Evolutionary conservation across 2,797 vertebrate genomes (phyloP).

Genomic region (Argyrosomus regius): DNA sequence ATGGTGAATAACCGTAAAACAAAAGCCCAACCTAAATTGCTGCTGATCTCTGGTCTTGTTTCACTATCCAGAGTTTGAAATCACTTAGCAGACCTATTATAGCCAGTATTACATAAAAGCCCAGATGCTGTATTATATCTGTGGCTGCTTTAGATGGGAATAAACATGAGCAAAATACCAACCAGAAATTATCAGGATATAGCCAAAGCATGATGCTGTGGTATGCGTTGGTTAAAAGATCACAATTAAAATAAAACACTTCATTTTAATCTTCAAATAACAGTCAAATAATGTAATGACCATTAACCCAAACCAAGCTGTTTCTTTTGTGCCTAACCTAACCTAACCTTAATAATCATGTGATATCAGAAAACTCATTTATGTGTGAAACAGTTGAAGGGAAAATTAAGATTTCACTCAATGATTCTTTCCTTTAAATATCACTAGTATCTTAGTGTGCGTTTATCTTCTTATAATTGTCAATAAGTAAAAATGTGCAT

Average conservation of each 20-base stretch:
- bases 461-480: conserved; percentile 34
- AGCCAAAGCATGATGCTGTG: background rate
- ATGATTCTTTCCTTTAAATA: conserved; percentile 1
- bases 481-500: conserved; percentile 25
- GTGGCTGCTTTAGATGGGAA: conserved; percentile 7
- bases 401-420: conserved; percentile 22
- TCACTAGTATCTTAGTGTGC: conserved; percentile 13
- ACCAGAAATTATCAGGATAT: background rate
- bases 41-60: conserved; percentile 51
- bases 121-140: conserved; percentile 31
- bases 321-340: no score
- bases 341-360: no score
- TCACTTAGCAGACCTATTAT: conserved; percentile 45
- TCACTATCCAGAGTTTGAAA: conserved; percentile 46
- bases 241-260: background rate
- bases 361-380: no score
- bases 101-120: conserved; percentile 29
- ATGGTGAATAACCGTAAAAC: conserved; percentile 59
- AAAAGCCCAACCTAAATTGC: conserved; percentile 55
- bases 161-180: conserved; percentile 17
- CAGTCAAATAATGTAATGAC: no score
- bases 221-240: background rate
- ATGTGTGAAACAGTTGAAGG: no score
- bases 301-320: no score
- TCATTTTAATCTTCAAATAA: no score